Conservation (phyloP, 2,113 vertebrate genomes). For the Tautogolabrus adspersus region DNA sequence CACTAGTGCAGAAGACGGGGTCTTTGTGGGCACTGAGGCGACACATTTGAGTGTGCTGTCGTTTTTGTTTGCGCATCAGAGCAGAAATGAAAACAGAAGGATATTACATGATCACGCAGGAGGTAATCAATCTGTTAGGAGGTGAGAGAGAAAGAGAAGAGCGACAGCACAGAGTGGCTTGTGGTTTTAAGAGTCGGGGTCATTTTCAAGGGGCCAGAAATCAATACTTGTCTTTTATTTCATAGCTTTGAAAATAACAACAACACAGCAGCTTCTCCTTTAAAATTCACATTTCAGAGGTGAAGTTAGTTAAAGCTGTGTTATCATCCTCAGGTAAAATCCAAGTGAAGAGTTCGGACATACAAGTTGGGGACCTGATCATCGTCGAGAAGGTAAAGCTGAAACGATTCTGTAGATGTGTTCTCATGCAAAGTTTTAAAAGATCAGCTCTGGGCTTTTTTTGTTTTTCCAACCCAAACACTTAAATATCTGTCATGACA, state of each 20-base stretch:
- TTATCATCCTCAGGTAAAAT: constrained; percentile 88
- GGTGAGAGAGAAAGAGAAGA: constrained; percentile 31
- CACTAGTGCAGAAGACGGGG: neutral
- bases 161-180: constrained; percentile 14
- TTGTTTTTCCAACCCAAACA: too few species aligned
- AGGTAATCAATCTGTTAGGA: constrained; percentile 62
- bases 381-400: constrained; percentile 96
- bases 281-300: neutral
- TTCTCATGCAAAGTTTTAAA: constrained; percentile 5
- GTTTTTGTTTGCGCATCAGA: constrained; percentile 52
- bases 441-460: too few species aligned
- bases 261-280: neutral
- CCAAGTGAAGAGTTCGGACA: constrained; percentile 98
- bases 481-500: too few species aligned
- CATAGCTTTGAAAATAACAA: constrained; percentile 9
- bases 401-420: neutral
- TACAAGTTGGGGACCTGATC: constrained; percentile 98
- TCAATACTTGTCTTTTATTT: constrained; percentile 43
- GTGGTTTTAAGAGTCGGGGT: constrained; percentile 49
- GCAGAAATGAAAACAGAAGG: constrained; percentile 62
- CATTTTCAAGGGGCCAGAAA: constrained; percentile 36
- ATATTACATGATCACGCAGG: constrained; percentile 49
- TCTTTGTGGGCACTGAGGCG: constrained; percentile 31
- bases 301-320: neutral
- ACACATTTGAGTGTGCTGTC: constrained; percentile 50